phyloP scores from a whole-genome alignment of 92 coral and sea anemone genomes.

The Nematostella vectensis region DNA sequence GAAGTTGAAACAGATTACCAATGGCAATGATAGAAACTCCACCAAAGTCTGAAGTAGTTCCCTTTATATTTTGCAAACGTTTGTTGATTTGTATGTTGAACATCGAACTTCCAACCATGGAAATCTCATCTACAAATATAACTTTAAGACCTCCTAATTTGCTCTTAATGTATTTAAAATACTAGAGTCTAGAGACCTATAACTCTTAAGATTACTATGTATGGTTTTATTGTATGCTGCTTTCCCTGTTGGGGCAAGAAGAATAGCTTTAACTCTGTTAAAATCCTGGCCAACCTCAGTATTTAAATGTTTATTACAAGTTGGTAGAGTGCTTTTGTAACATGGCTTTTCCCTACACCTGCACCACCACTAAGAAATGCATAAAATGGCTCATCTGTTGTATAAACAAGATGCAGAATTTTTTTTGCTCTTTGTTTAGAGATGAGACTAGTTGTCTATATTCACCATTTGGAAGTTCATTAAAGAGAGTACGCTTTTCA shows the following conservation, averaged over 20 bases:
- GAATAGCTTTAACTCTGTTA: slow-evolving; percentile 31
- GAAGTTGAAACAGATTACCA: slow-evolving; percentile 43
- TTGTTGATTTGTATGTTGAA: slow-evolving; percentile 49
- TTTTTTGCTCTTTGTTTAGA: slow-evolving; percentile 42
- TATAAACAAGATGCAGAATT: slow-evolving; percentile 40
- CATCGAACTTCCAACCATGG: no score
- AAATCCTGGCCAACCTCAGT: slow-evolving; percentile 43
- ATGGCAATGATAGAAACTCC: slow-evolving; percentile 44
- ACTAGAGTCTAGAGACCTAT: slow-evolving; percentile 56
- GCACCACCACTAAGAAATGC: slow-evolving; percentile 54
- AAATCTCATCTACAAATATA: no score
- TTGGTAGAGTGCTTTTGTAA: slow-evolving; percentile 58
- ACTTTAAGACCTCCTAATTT: no score
- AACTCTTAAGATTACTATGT: slow-evolving; percentile 34
- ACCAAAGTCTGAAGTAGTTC: slow-evolving; percentile 42
- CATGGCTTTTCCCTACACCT: slow-evolving; percentile 69
- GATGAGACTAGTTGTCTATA: slow-evolving; percentile 41
- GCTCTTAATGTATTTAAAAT: slow-evolving; percentile 42
- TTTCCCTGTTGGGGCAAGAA: slow-evolving; percentile 47
- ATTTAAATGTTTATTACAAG: slow-evolving; percentile 54
- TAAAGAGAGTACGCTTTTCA: slow-evolving; percentile 41
- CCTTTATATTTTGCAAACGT: slow-evolving; percentile 38
- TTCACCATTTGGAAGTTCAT: slow-evolving; percentile 61
- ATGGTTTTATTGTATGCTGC: no score
- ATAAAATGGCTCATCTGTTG: slow-evolving; percentile 51